Evolutionary conservation across 2,888 invertebrate species (phyloP).

Genomic region (Lithophane semibrunnea): DNA sequence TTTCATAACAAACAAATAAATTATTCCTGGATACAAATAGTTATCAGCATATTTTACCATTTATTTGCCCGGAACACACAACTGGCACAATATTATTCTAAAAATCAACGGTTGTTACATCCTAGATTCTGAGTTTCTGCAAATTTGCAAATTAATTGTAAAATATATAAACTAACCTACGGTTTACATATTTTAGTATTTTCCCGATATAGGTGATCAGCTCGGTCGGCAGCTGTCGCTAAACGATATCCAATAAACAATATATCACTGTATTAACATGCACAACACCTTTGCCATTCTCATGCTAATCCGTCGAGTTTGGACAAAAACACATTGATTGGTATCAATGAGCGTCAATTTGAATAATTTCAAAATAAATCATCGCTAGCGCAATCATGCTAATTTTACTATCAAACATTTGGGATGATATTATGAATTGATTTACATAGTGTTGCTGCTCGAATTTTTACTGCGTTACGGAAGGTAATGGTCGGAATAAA

Average conservation of each 20-base stretch:
- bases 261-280: slow-evolving; percentile 69
- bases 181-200: slow-evolving; percentile 7
- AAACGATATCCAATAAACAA: slow-evolving; percentile 68
- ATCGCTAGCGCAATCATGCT: slow-evolving; percentile 75
- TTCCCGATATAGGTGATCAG: not conserved
- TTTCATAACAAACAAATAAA: not conserved
- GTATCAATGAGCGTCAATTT: slow-evolving; percentile 80
- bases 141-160: slow-evolving; percentile 9
- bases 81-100: not conserved
- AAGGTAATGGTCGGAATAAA: slow-evolving; percentile 61
- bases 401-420: slow-evolving; percentile 74
- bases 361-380: slow-evolving; percentile 86
- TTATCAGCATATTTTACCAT: slow-evolving; percentile 2
- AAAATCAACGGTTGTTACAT: slow-evolving; percentile 4
- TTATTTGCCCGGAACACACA: not conserved
- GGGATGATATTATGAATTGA: slow-evolving; percentile 69
- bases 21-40: not conserved
- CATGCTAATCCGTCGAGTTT: slow-evolving; percentile 79
- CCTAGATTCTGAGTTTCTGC: not conserved
- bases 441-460: slow-evolving; percentile 49
- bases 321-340: slow-evolving; percentile 80
- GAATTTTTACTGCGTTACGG: slow-evolving; percentile 60
- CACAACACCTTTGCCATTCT: slow-evolving; percentile 77
- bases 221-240: slow-evolving; percentile 69
- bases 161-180: not conserved